A percentile compares a stretch with the other conserved stretches of the same genome.
Conservation (phyloP, 2,888 invertebrate species). For the Phyto melanocephala region DNA sequence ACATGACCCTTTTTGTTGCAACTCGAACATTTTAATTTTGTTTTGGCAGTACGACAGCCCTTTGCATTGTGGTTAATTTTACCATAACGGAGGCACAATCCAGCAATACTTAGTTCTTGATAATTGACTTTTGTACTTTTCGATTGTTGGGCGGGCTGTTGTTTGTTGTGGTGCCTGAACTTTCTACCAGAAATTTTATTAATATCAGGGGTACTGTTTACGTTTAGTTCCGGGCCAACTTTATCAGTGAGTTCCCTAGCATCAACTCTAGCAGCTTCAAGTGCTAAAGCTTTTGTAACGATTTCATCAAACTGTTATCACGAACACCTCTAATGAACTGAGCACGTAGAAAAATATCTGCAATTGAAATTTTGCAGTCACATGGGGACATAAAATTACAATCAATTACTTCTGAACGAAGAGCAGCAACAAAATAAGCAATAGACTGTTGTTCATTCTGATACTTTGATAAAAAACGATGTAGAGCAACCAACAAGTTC, state of each 20-base stretch:
- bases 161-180: neutral
- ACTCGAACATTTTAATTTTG: constrained; percentile 23
- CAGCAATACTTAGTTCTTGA: neutral
- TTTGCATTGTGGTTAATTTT: neutral
- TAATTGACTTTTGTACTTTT: constrained; percentile 8
- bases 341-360: constrained; percentile 39
- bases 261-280: constrained; percentile 41
- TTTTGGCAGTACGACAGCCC: neutral
- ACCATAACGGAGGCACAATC: neutral
- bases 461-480: too few species aligned
- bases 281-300: constrained; percentile 36
- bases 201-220: constrained; percentile 12
- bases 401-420: constrained; percentile 32
- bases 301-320: constrained; percentile 30
- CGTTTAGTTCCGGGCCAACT: neutral
- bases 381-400: constrained; percentile 35
- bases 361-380: constrained; percentile 37
- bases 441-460: constrained; percentile 32
- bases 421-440: constrained; percentile 28
- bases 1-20: constrained; percentile 13
- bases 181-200: constrained; percentile 21
- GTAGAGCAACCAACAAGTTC: too few species aligned
- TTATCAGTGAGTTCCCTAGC: neutral
- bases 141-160: constrained; percentile 14
- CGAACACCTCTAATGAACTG: constrained; percentile 48